Evolutionary conservation across 2,113 vertebrate species (phyloP).

Genomic region (Neolamprologus falcicula): DNA sequence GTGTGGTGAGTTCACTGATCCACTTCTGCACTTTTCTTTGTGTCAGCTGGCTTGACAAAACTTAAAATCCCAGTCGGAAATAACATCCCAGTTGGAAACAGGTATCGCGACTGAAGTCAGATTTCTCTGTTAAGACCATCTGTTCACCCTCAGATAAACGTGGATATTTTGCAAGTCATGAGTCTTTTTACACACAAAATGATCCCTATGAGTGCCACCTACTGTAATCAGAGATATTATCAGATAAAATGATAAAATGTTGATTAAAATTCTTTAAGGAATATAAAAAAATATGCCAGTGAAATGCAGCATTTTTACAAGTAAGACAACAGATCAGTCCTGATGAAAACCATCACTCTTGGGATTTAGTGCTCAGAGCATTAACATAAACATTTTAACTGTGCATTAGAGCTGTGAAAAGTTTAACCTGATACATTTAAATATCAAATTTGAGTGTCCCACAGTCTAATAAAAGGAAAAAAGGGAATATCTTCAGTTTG

Average conservation of each 20-base stretch:
- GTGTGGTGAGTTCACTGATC: not conserved
- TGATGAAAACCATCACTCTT: not conserved
- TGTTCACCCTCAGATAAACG: not conserved
- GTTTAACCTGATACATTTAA: not conserved
- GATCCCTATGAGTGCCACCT: not conserved
- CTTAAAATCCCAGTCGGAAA: not conserved
- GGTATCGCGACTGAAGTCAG: not conserved
- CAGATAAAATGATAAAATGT: not conserved
- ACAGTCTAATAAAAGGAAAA: not conserved
- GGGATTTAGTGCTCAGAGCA: not conserved
- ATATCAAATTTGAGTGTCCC: not conserved
- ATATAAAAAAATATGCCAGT: not conserved
- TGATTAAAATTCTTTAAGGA: not conserved
- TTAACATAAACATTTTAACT: not conserved
- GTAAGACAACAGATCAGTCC: not conserved
- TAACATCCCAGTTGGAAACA: not conserved
- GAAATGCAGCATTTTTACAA: not conserved
- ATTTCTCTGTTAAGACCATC: not conserved
- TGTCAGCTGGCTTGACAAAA: not conserved
- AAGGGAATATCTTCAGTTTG: not conserved
- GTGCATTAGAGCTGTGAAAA: not conserved
- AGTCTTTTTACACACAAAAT: not conserved
- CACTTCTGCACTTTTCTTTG: not conserved
- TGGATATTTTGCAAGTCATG: not conserved
- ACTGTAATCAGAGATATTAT: not conserved